A percentile compares a stretch with the other conserved stretches of the same genome.
Conservation (phyloP, 2,113 vertebrate genomes). For the Rhynchopsitta pachyrhyncha region DNA sequence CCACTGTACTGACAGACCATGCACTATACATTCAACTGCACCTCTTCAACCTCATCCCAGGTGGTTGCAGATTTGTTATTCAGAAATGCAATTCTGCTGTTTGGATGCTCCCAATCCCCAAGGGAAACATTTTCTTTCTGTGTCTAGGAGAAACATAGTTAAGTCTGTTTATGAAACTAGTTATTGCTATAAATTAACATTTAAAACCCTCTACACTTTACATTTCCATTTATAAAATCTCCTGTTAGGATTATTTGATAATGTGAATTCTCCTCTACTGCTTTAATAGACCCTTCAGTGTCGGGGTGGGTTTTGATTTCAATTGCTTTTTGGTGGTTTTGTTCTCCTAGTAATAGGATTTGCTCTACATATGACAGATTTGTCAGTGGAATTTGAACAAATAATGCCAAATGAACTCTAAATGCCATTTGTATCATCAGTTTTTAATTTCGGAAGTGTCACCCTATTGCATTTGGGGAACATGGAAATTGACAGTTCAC, state of each 20-base stretch:
- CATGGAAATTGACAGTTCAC: constrained; percentile 37
- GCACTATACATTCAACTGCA: rapidly evolving
- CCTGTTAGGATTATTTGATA: constrained; percentile 57
- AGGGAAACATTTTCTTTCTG: not conserved
- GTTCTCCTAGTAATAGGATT: constrained; percentile 24
- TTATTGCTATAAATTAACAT: constrained; percentile 29
- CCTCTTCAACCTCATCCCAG: not conserved
- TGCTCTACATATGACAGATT: constrained; percentile 10
- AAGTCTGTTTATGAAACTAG: not conserved
- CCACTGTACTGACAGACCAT: not conserved
- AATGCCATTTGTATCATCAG: constrained; percentile 53
- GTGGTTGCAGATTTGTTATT: not conserved
- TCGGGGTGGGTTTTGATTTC: constrained; percentile 21
- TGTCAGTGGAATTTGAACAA: constrained; percentile 53
- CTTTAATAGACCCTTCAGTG: constrained; percentile 41
- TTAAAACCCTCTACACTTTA: constrained; percentile 17
- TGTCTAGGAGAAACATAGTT: not conserved
- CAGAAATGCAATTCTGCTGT: not conserved
- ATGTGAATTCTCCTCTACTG: constrained; percentile 43
- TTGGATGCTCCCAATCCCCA: not conserved
- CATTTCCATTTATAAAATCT: constrained; percentile 50
- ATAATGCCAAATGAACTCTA: constrained; percentile 60
- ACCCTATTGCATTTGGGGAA: constrained; percentile 43
- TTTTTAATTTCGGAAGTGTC: constrained; percentile 66
- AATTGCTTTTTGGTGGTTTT: not conserved